phyloP scores from a whole-genome alignment of 2,888 invertebrate species.

The Diaphora mendica region DNA sequence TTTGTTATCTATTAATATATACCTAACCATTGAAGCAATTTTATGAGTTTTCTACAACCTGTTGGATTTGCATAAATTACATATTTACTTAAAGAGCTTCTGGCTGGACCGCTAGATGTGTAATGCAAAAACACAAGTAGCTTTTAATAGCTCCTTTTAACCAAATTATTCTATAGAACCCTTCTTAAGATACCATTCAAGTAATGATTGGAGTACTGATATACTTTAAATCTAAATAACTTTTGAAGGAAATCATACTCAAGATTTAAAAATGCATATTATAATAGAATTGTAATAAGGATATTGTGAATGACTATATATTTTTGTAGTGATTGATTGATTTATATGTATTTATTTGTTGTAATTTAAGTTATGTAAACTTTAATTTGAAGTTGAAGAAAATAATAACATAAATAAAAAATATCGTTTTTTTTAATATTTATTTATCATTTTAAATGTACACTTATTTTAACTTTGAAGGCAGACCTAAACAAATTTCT shows the following conservation, averaged over 20 bases:
- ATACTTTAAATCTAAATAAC: neutral
- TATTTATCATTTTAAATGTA: slow-evolving; percentile 64
- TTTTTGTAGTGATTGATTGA: neutral
- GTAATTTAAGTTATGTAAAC: slow-evolving; percentile 14
- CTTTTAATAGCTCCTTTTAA: neutral
- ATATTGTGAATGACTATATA: neutral
- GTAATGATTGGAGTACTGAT: neutral
- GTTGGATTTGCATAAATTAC: neutral
- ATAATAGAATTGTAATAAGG: neutral
- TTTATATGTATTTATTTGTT: neutral
- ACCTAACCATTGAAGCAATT: neutral
- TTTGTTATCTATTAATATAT: neutral
- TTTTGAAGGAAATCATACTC: neutral
- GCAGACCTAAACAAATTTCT: slow-evolving; percentile 55
- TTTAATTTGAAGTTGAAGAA: neutral
- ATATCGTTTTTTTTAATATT: slow-evolving; percentile 47
- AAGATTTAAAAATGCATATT: neutral
- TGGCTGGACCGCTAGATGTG: neutral
- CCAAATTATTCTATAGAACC: neutral
- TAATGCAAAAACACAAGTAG: neutral
- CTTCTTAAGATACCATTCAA: neutral
- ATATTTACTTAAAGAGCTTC: neutral
- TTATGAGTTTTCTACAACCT: neutral
- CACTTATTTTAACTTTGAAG: slow-evolving; percentile 66
- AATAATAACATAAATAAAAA: slow-evolving; percentile 32